Conservation (phyloP, 2,113 vertebrate genomes). For the Furnarius figulus region DNA sequence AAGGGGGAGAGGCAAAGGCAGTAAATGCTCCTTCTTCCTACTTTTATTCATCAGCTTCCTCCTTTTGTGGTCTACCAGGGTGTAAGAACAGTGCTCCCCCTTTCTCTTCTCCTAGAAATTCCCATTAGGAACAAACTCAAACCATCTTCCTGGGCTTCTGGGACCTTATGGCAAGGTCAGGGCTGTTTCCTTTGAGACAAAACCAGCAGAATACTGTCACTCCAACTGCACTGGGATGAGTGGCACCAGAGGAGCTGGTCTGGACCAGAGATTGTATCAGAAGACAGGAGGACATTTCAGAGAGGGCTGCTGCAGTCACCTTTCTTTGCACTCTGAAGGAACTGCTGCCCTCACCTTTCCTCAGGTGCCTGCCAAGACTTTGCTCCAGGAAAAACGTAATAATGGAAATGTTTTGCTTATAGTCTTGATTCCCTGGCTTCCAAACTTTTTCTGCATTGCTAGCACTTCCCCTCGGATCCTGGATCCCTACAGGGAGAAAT, state of each 20-base stretch:
- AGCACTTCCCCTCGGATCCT: rapidly evolving
- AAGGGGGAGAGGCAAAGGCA: neutral
- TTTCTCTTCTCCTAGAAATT: neutral
- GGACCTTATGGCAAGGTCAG: neutral
- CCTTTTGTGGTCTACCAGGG: neutral
- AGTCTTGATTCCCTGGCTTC: neutral
- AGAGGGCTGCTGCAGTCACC: neutral
- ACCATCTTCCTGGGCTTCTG: neutral
- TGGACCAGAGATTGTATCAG: neutral
- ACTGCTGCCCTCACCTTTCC: neutral
- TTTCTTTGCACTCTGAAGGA: rapidly evolving
- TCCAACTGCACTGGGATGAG: rapidly evolving
- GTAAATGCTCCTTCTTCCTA: neutral
- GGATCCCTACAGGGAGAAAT: neutral
- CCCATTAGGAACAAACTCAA: neutral
- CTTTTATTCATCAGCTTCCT: neutral
- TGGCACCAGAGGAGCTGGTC: neutral
- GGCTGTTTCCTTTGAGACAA: neutral
- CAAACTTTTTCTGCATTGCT: neutral
- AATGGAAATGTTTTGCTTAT: neutral
- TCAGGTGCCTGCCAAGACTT: neutral
- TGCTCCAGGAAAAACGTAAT: neutral
- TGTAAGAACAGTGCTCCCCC: neutral
- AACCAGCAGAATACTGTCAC: neutral
- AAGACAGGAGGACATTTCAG: neutral